Conservation (phyloP, 2,113 vertebrate species). For the Pangasianodon hypophthalmus region DNA sequence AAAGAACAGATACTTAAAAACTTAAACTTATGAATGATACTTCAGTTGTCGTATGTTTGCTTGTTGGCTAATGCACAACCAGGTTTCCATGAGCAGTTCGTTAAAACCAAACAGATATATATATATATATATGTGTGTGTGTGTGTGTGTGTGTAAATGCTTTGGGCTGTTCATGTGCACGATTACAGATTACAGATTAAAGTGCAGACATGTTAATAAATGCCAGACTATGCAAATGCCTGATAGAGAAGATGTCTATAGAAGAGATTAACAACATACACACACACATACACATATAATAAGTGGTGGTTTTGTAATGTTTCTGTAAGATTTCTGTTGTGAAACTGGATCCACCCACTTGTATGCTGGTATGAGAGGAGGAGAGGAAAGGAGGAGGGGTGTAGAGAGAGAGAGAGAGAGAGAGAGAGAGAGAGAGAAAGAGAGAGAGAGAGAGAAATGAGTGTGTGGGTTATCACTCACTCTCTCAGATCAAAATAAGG, state of each 20-base stretch:
- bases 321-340: conserved; percentile 71
- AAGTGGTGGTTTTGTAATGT: conserved; percentile 71
- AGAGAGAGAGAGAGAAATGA: conserved; percentile 75
- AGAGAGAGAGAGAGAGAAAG: conserved; percentile 44
- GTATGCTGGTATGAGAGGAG: conserved; percentile 57
- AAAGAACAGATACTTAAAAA: neutral
- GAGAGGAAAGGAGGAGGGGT: conserved; percentile 56
- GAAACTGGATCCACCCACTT: conserved; percentile 82
- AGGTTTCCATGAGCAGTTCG: neutral
- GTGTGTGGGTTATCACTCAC: conserved; percentile 75
- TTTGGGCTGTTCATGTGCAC: neutral
- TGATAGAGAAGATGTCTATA: neutral
- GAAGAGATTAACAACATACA: conserved; percentile 10
- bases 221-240: neutral
- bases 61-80: neutral
- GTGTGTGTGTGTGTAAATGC: neutral
- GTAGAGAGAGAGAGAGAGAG: conserved; percentile 35
- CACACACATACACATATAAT: conserved; percentile 27
- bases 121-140: no score
- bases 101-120: neutral
- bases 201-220: neutral
- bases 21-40: neutral
- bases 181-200: neutral
- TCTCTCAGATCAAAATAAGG: conserved; percentile 68
- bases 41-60: neutral